Evolutionary conservation across 1,140 invertebrate genomes (phyloP).

Genomic region (Eupristina koningsbergeri): DNA sequence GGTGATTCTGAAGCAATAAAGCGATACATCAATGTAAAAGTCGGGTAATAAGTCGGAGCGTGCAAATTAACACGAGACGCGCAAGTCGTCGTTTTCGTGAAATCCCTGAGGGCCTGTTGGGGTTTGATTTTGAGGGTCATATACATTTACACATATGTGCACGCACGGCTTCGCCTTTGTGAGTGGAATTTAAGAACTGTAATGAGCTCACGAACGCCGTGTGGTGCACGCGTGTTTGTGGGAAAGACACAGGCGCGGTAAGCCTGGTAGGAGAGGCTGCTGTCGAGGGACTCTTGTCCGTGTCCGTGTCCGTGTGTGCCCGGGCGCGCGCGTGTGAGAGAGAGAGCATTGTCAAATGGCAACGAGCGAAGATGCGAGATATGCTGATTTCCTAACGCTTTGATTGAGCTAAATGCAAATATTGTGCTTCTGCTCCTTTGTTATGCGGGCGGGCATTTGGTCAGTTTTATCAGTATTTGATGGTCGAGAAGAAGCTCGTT

Average conservation of each 20-base stretch:
- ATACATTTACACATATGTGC: constrained; percentile 57
- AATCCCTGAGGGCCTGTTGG: constrained; percentile 57
- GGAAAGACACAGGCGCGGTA: constrained; percentile 57
- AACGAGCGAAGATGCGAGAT: constrained; percentile 36
- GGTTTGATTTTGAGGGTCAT: constrained; percentile 57
- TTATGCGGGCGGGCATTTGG: too few species aligned
- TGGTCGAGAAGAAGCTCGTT: too few species aligned
- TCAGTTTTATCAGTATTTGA: too few species aligned
- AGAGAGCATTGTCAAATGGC: constrained; percentile 31
- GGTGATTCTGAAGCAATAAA: too few species aligned
- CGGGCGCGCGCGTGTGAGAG: too few species aligned
- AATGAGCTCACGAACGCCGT: constrained; percentile 57
- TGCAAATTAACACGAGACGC: constrained; percentile 51
- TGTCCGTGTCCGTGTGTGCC: too few species aligned
- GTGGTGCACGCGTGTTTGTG: constrained; percentile 59
- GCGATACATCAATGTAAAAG: constrained; percentile 41
- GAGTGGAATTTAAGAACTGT: constrained; percentile 57
- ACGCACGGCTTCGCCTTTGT: constrained; percentile 23
- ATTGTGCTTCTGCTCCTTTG: not conserved
- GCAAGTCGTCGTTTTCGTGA: not conserved
- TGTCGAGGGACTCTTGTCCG: not conserved
- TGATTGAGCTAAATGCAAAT: constrained; percentile 28
- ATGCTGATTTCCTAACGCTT: constrained; percentile 28
- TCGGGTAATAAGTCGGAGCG: constrained; percentile 48
- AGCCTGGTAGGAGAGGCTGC: not conserved